Evolutionary conservation across 2,888 invertebrate genomes (phyloP).

Genomic region (Desoria tigrina): DNA sequence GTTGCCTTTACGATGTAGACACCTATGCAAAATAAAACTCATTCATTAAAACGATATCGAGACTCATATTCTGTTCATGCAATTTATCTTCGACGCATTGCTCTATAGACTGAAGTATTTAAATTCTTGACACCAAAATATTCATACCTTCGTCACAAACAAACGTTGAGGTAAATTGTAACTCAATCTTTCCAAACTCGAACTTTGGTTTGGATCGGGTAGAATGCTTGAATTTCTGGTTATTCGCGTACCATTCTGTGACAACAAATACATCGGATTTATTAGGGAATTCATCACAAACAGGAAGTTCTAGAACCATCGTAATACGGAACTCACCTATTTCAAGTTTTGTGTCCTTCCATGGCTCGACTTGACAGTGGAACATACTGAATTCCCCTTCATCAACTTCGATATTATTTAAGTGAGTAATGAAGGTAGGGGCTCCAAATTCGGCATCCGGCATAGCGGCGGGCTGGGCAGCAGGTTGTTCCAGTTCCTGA

Average conservation of each 20-base stretch:
- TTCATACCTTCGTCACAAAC: constrained; percentile 91
- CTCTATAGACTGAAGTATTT: too few relatives aligned
- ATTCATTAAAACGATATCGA: too few relatives aligned
- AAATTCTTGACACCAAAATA: too few relatives aligned
- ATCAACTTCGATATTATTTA: constrained; percentile 88
- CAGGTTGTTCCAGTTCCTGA: constrained; percentile 80
- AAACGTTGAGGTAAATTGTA: constrained; percentile 84
- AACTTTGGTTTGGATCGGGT: constrained; percentile 88
- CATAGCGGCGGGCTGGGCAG: constrained; percentile 65
- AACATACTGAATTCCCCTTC: constrained; percentile 94
- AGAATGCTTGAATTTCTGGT: constrained; percentile 81
- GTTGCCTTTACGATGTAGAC: constrained; percentile 82
- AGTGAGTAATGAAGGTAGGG: constrained; percentile 87
- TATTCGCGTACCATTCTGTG: constrained; percentile 82
- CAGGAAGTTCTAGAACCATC: not conserved
- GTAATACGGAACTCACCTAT: constrained; percentile 20
- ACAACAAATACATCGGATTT: not conserved
- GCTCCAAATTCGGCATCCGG: constrained; percentile 83
- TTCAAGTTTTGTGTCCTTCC: constrained; percentile 56
- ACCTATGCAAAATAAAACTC: too few relatives aligned
- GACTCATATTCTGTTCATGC: too few relatives aligned
- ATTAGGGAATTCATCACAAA: constrained; percentile 7
- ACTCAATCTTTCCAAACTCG: constrained; percentile 92
- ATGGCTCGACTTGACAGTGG: constrained; percentile 68
- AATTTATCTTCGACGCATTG: too few relatives aligned